Evolutionary conservation across 1,140 invertebrate genomes (phyloP).

Genomic region (Palaemon carinicauda): DNA sequence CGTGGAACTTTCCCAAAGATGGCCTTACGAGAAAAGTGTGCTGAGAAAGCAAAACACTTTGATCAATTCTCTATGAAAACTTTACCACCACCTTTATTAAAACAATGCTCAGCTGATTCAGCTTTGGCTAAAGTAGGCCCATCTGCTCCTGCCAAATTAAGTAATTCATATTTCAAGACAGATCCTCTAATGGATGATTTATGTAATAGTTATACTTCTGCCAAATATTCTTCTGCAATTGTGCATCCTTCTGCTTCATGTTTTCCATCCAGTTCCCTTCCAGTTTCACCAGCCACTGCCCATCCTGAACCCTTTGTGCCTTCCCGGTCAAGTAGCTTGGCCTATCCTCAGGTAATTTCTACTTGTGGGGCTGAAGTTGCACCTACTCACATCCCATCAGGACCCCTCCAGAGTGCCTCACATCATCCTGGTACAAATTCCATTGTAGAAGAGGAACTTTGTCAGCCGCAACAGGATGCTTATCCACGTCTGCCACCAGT

Average conservation of each 20-base stretch:
- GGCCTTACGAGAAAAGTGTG: conserved; percentile 26
- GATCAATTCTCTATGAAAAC: conserved; percentile 48
- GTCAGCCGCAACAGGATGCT: not conserved
- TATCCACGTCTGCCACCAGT: conserved; percentile 18
- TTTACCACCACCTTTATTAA: conserved; percentile 4
- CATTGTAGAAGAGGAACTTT: conserved; percentile 7
- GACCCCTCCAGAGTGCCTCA: conserved; percentile 25
- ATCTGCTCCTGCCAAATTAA: conserved; percentile 36
- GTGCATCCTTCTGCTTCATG: not conserved
- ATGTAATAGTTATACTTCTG: conserved; percentile 12
- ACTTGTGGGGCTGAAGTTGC: conserved; percentile 30
- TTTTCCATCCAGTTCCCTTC: conserved; percentile 23
- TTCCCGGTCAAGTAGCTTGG: conserved; percentile 54
- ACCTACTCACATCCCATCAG: conserved; percentile 9
- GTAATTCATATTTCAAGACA: not conserved
- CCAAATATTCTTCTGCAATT: conserved; percentile 16
- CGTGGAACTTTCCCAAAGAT: conserved; percentile 43
- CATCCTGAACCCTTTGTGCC: conserved; percentile 34
- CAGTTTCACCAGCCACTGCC: conserved; percentile 25
- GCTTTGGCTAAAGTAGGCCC: conserved; percentile 28
- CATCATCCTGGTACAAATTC: conserved; percentile 32
- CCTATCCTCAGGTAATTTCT: conserved; percentile 35
- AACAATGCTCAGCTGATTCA: conserved; percentile 3
- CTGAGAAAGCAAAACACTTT: not conserved
- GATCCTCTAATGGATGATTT: conserved; percentile 1